Conservation (phyloP, 37 sponge, comb jelly and placozoan species). For the Diacarnus erythraeanus region DNA sequence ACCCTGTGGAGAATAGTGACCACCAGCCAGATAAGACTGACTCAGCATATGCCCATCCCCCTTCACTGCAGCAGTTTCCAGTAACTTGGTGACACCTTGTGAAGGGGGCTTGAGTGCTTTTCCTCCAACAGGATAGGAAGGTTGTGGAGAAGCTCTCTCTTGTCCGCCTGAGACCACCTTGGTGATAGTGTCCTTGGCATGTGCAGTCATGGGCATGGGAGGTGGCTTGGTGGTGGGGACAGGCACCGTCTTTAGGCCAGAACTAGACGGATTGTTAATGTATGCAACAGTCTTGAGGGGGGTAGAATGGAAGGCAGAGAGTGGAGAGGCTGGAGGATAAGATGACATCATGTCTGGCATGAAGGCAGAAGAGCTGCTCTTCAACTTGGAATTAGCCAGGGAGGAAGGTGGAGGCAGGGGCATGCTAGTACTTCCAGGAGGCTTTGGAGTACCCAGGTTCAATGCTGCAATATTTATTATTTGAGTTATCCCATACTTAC, state of each 20-base stretch:
- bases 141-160: not conserved
- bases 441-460: conserved; percentile 49
- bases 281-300: conserved; percentile 6
- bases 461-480: conserved; percentile 41
- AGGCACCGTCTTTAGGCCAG: not conserved
- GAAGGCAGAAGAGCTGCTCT: not conserved
- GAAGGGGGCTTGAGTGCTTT: not conserved
- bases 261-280: not conserved
- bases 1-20: not conserved
- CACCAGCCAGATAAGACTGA: not conserved
- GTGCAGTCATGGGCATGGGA: conserved; percentile 12
- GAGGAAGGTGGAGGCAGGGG: not conserved
- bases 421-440: not conserved
- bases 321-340: conserved; percentile 5
- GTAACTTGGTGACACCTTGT: not conserved
- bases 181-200: not conserved
- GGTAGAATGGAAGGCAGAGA: conserved; percentile 15
- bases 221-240: conserved; percentile 2
- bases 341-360: conserved; percentile 20
- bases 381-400: conserved; percentile 12
- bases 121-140: not conserved
- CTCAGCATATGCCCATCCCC: not conserved
- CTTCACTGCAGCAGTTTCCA: not conserved
- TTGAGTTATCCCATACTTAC: too few species aligned
- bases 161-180: not conserved